Evolutionary conservation across 2,797 vertebrate species (phyloP).

Genomic region (Hydrophis major): DNA sequence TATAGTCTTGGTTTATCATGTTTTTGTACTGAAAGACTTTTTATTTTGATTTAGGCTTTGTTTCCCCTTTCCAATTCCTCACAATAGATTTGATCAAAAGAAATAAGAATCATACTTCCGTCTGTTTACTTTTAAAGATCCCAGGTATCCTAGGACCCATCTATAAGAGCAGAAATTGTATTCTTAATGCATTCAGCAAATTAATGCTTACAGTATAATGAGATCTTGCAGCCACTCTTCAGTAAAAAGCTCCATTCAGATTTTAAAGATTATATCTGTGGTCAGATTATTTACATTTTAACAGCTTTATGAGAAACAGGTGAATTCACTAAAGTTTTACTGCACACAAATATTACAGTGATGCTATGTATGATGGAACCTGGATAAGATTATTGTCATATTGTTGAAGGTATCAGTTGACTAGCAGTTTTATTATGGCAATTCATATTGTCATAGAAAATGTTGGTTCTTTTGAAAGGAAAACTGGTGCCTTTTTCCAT

Average conservation of each 20-base stretch:
- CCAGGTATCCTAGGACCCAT: slow-evolving; percentile 25
- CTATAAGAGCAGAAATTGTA: slow-evolving; percentile 52
- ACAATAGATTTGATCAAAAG: slow-evolving; percentile 53
- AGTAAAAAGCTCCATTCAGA: slow-evolving; percentile 39
- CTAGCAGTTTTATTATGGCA: neutral
- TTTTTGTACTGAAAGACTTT: slow-evolving; percentile 46
- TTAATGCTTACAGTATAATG: slow-evolving; percentile 37
- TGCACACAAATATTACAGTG: slow-evolving; percentile 44
- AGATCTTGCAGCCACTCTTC: slow-evolving; percentile 38
- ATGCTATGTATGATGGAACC: slow-evolving; percentile 27
- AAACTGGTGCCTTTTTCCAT: slow-evolving; percentile 37
- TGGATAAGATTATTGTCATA: slow-evolving; percentile 34
- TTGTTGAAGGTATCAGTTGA: neutral
- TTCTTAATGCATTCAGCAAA: slow-evolving; percentile 50
- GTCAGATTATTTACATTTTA: slow-evolving; percentile 52
- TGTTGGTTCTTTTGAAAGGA: slow-evolving; percentile 20
- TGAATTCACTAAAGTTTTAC: slow-evolving; percentile 52
- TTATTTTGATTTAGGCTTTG: slow-evolving; percentile 56
- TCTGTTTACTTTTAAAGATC: slow-evolving; percentile 19
- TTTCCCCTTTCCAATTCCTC: slow-evolving; percentile 6
- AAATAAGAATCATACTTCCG: slow-evolving; percentile 17
- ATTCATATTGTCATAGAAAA: slow-evolving; percentile 30
- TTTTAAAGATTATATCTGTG: slow-evolving; percentile 51
- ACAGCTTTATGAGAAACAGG: slow-evolving; percentile 35
- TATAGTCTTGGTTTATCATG: slow-evolving; percentile 69